phyloP scores from a whole-genome alignment of 2,888 invertebrate species.

The Exocentrus adspersus region DNA sequence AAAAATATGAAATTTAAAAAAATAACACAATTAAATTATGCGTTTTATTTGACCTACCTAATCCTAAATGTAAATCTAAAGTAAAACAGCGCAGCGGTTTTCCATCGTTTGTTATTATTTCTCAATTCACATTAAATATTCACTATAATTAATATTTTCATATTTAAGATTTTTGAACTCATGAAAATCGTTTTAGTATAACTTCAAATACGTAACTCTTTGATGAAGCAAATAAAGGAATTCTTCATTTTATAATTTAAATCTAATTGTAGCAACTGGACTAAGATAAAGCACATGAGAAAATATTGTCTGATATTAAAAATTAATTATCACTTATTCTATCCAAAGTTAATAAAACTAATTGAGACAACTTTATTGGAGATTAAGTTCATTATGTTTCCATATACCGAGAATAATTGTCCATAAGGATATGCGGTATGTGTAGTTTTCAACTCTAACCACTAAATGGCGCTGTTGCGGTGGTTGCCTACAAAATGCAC shows the following conservation, averaged over 20 bases:
- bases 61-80: neutral
- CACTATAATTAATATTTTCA: neutral
- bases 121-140: neutral
- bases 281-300: neutral
- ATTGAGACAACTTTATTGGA: neutral
- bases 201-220: too few relatives aligned
- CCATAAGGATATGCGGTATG: neutral
- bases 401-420: neutral
- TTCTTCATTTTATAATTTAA: neutral
- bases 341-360: neutral
- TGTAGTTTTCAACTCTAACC: neutral
- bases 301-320: neutral
- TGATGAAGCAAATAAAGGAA: neutral
- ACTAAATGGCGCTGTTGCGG: neutral
- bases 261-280: neutral
- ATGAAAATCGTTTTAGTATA: too few relatives aligned
- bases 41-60: neutral
- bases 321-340: neutral
- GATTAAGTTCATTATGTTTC: neutral
- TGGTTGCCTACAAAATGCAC: neutral
- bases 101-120: neutral
- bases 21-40: neutral
- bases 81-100: too few relatives aligned
- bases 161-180: neutral
- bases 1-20: neutral